These are phyloP conservation scores for Mus spicilegus DNA, from an alignment of 2,113 vertebrate genomes.

Conservation along the genomic window DNA sequence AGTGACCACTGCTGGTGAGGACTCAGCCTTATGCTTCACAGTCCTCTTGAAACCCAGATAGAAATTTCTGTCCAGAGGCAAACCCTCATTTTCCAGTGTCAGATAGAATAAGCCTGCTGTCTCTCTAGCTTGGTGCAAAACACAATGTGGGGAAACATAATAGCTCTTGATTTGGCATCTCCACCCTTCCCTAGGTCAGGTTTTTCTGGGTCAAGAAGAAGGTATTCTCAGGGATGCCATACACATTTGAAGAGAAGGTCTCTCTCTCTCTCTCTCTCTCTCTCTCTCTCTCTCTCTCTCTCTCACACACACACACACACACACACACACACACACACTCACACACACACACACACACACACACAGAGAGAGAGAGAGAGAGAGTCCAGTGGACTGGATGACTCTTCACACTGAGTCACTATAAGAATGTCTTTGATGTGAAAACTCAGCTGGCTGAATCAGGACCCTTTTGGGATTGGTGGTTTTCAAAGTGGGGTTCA, in stretches of 20 bases:
- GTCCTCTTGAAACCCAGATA: background rate
- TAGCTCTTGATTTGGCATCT: background rate
- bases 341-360: too few relatives aligned
- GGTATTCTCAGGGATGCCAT: background rate
- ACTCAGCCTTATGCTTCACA: background rate
- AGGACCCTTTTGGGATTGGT: background rate
- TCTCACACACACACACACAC: too few relatives aligned
- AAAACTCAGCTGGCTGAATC: background rate
- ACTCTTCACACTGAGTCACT: background rate
- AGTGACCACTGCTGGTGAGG: background rate
- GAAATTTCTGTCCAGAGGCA: constrained; percentile 1
- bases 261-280: too few relatives aligned
- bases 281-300: too few relatives aligned
- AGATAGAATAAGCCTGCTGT: background rate
- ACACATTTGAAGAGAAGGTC: background rate
- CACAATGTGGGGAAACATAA: background rate
- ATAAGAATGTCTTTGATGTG: background rate
- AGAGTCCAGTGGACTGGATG: background rate
- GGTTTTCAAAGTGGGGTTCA: background rate
- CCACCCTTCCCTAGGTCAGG: background rate
- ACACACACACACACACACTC: too few relatives aligned
- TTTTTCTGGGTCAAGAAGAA: background rate
- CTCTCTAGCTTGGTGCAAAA: background rate
- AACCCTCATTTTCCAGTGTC: background rate
- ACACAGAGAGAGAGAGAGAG: too few relatives aligned